Conservation (phyloP, 2,113 vertebrate species). For the Hyla sarda region DNA sequence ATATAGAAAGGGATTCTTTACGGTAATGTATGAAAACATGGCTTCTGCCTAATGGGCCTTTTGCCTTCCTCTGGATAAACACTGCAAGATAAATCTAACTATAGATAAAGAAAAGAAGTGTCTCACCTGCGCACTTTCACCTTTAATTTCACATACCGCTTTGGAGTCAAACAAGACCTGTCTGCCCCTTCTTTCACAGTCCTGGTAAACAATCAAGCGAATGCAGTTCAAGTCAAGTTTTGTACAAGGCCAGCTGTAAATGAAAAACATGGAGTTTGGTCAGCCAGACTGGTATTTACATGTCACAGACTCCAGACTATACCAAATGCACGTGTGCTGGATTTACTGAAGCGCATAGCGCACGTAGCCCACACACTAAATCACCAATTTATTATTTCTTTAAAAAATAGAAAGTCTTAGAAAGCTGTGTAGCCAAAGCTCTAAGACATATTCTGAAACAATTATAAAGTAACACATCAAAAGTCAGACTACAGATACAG, state of each 20-base stretch:
- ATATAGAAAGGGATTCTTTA: no score
- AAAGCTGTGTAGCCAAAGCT: no score
- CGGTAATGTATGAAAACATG: no score
- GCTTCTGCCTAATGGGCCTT: no score
- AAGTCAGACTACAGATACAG: no score
- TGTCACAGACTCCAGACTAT: accelerated
- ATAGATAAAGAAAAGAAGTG: no score
- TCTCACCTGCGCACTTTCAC: constrained; percentile 74
- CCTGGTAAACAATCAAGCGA: constrained; percentile 87
- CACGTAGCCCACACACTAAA: background rate
- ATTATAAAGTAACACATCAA: no score
- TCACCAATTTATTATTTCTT: no score
- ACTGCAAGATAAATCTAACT: no score
- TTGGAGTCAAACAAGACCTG: constrained; percentile 90
- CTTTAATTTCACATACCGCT: constrained; percentile 80
- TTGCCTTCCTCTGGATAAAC: no score
- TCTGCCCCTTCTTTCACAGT: constrained; percentile 85
- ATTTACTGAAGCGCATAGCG: background rate
- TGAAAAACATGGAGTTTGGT: constrained; percentile 49
- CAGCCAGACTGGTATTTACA: background rate
- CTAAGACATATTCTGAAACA: no score
- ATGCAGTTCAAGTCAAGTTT: constrained; percentile 85
- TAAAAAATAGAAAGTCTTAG: no score
- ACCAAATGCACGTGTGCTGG: background rate
- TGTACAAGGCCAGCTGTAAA: constrained; percentile 79